phyloP scores from a whole-genome alignment of 2,888 invertebrate genomes.

The Gryllus longicercus region DNA sequence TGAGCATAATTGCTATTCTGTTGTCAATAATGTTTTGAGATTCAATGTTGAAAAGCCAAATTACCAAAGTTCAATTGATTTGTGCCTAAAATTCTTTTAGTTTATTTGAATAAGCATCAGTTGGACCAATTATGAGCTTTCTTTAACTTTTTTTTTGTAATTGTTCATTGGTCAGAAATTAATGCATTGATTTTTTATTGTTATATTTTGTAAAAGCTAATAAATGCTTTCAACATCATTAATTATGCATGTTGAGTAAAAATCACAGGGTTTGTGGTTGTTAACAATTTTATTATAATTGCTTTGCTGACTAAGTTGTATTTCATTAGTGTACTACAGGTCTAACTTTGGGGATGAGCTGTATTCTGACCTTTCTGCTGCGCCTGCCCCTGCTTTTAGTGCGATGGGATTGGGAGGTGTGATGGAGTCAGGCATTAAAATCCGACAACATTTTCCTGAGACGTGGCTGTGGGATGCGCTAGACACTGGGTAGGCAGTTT shows the following conservation, averaged over 20 bases:
- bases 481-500: slow-evolving; percentile 54
- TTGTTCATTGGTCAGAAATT: too few relatives aligned
- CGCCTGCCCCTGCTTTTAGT: slow-evolving; percentile 39
- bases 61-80: too few relatives aligned
- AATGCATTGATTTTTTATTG: too few relatives aligned
- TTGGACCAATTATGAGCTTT: too few relatives aligned
- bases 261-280: background rate
- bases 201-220: slow-evolving; percentile 25
- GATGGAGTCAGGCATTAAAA: slow-evolving; percentile 39
- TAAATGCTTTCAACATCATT: background rate
- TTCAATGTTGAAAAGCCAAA: too few relatives aligned
- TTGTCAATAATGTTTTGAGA: too few relatives aligned
- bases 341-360: slow-evolving; percentile 47
- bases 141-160: too few relatives aligned
- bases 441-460: slow-evolving; percentile 67
- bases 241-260: background rate
- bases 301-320: slow-evolving; percentile 18
- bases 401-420: slow-evolving; percentile 18
- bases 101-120: too few relatives aligned
- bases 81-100: too few relatives aligned
- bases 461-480: slow-evolving; percentile 66
- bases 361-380: slow-evolving; percentile 37
- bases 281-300: background rate
- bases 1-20: too few relatives aligned
- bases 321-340: slow-evolving; percentile 52